A percentile compares a stretch with the other conserved stretches of the same genome.
Conservation (phyloP, 2,797 vertebrate genomes). For the Graptemys geographica region DNA sequence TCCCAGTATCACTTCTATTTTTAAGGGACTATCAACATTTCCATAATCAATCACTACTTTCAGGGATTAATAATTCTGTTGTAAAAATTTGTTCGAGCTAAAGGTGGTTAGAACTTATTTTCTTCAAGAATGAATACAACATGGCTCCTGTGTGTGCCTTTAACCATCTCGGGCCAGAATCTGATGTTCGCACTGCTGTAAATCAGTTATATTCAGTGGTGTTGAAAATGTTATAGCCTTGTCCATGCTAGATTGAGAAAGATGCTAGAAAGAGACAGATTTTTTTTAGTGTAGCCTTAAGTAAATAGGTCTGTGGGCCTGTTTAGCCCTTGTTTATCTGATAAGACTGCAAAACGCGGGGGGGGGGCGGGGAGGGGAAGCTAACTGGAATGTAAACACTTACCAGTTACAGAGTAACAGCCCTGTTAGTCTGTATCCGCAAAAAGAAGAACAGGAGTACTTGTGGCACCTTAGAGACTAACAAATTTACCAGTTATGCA, state of each 20-base stretch:
- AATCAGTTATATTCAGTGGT: neutral
- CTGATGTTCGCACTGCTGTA: neutral
- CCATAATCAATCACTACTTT: neutral
- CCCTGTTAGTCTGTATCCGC: no score
- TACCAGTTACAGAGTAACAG: no score
- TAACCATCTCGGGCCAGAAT: conserved; percentile 1
- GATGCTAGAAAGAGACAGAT: neutral
- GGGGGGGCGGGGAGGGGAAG: neutral
- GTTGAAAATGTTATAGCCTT: neutral
- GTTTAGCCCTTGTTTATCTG: neutral
- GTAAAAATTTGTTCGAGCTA: conserved; percentile 3
- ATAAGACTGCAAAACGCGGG: neutral
- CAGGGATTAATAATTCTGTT: neutral
- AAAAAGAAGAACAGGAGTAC: no score
- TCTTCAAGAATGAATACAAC: neutral
- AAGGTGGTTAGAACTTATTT: neutral
- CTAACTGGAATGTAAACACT: neutral
- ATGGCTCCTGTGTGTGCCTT: neutral
- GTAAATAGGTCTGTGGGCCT: neutral
- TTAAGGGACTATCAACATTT: neutral
- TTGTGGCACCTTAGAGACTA: no score
- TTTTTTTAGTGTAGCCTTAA: neutral
- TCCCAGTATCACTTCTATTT: neutral
- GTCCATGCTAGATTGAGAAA: neutral
- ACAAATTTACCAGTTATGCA: neutral